phyloP scores from a whole-genome alignment of 2,888 invertebrate species.

The Ennomos quercinarius region DNA sequence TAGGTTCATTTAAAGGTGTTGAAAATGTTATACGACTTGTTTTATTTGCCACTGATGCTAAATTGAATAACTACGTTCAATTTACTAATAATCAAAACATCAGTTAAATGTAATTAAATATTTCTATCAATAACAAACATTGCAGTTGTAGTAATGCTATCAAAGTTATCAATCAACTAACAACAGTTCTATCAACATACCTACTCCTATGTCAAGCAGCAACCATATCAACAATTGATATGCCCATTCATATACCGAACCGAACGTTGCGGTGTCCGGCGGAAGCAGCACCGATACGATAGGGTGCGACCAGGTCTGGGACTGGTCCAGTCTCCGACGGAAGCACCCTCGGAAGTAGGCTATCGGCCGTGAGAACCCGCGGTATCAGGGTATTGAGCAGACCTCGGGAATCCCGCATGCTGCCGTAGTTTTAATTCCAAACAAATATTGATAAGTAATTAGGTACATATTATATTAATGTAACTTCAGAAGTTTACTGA shows the following conservation, averaged over 20 bases:
- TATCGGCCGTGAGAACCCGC: constrained; percentile 68
- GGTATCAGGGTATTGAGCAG: constrained; percentile 41
- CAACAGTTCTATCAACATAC: constrained; percentile 19
- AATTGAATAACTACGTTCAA: too few species aligned
- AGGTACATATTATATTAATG: too few species aligned
- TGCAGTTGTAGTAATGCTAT: not conserved
- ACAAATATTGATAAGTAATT: too few species aligned
- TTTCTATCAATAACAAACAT: not conserved
- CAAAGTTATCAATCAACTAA: constrained; percentile 9
- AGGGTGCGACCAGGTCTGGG: constrained; percentile 69
- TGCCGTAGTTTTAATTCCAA: too few species aligned
- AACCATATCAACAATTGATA: constrained; percentile 24
- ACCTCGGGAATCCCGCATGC: constrained; percentile 13
- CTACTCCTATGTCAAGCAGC: constrained; percentile 6
- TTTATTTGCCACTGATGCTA: too few species aligned
- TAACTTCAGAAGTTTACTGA: too few species aligned
- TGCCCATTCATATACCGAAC: constrained; percentile 15
- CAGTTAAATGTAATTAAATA: too few species aligned
- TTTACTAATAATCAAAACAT: too few species aligned
- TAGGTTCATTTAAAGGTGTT: not conserved
- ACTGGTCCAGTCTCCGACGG: constrained; percentile 68
- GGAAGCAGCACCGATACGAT: constrained; percentile 71
- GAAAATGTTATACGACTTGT: not conserved
- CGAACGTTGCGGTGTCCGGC: constrained; percentile 70
- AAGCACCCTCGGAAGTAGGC: constrained; percentile 64